Conservation (phyloP, 1,140 invertebrate genomes). For the Physella acuta region DNA sequence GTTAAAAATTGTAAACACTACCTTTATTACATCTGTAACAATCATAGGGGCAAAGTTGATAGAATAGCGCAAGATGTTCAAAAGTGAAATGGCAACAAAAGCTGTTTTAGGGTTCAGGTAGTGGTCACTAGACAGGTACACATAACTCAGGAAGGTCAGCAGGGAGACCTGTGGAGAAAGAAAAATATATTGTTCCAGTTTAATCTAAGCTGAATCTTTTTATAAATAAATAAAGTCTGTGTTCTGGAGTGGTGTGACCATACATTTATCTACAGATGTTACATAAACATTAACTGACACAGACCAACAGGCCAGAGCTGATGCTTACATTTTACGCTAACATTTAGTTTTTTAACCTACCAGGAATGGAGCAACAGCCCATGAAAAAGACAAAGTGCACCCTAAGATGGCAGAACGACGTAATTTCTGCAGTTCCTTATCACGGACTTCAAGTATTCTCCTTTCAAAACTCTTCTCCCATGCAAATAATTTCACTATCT, state of each 20-base stretch:
- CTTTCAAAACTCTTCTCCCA: constrained; percentile 59
- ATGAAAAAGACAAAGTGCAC: constrained; percentile 81
- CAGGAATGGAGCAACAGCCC: constrained; percentile 93
- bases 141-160: constrained; percentile 67
- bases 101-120: constrained; percentile 63
- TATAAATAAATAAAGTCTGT: too few relatives aligned
- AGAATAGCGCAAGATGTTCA: constrained; percentile 95
- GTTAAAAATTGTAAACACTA: not conserved
- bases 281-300: too few relatives aligned
- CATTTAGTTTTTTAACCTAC: constrained; percentile 33
- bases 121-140: constrained; percentile 54
- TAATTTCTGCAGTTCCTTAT: constrained; percentile 60
- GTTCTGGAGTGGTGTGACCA: too few relatives aligned
- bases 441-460: constrained; percentile 48
- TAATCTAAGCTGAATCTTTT: too few relatives aligned
- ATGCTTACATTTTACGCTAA: too few relatives aligned
- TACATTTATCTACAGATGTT: too few relatives aligned
- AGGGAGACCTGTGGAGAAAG: constrained; percentile 60
- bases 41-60: constrained; percentile 65
- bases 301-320: too few relatives aligned
- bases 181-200: too few relatives aligned
- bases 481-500: constrained; percentile 51
- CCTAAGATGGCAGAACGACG: constrained; percentile 55
- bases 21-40: constrained; percentile 52
- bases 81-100: constrained; percentile 94